Base-by-base conservation (phyloP, 2,113 vertebrate genomes). In the Planiliza haematocheilus region DNA sequence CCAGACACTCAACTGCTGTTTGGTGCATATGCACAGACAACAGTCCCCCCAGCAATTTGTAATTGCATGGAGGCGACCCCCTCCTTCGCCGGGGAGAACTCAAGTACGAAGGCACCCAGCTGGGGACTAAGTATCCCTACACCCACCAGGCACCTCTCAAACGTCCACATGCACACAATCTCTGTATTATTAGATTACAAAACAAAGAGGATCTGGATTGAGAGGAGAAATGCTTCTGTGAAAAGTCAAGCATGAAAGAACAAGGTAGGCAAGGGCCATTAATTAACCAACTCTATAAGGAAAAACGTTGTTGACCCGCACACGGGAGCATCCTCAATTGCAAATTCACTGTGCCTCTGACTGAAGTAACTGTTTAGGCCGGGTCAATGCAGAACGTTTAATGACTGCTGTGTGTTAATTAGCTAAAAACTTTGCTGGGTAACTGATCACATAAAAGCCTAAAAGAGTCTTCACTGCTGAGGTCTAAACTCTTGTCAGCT, bases 171-270 rank as follows among this genome's bases (percentile, higher is more conserved):
- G 39, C 70, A 63, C 55, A 59, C 57, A 58, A 50, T 58, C 10
- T 65, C 17, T 34, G 18, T 58, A 63, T 68, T 71, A 67, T 74
- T 55, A 62, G 61, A 74, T 67, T 12, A 64, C 36, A 41, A 59
- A 53, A 39, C 48, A 37, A 66, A 11, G 41, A 57, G 46, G 50
- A 37, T 42, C 20, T 30, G 10, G n/a, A 57, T 24, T 55, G 39
- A 49, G 41, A 46, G 16, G 18, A 55, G 21, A 48, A 46, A 57
- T 36, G 64, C 34, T 20, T 53, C 30, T 48, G 69, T 80, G 74
- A 92, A 86, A 90, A 81, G 74, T 85, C 71, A 81, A 80, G 68
- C 83, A 79, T 57, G 34, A 69, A 60, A 74, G 70, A 49, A 76
- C 48, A 43, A 6, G 39, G 59, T 67, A 68, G 69, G 59, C 49